phyloP scores from a whole-genome alignment of 2,888 invertebrate species.

The Malthinus flaveolus region DNA sequence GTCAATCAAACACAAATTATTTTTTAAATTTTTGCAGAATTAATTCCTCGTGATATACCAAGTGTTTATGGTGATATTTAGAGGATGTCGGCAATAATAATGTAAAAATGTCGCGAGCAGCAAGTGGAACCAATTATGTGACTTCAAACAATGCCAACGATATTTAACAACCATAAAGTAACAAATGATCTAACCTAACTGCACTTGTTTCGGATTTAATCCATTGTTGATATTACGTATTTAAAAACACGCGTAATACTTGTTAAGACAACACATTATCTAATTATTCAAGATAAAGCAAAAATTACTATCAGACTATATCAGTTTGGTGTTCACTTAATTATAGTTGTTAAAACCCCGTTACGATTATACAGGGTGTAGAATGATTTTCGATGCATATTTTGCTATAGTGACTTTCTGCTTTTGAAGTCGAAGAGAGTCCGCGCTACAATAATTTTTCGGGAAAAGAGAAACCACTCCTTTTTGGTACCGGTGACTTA shows the following conservation, averaged over 20 bases:
- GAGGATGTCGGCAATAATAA: slow-evolving; percentile 44
- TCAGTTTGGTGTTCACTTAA: too few relatives aligned
- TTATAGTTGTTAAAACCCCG: too few relatives aligned
- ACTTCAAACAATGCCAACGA: slow-evolving; percentile 25
- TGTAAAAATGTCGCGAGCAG: slow-evolving; percentile 44
- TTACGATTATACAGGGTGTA: too few relatives aligned
- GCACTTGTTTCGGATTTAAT: neutral
- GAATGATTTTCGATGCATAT: too few relatives aligned
- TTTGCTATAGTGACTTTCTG: too few relatives aligned
- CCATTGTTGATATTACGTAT: neutral
- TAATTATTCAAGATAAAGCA: too few relatives aligned
- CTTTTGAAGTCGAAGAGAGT: too few relatives aligned
- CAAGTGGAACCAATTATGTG: slow-evolving; percentile 46
- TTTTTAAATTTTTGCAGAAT: neutral
- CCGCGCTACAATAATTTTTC: too few relatives aligned
- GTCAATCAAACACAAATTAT: too few relatives aligned
- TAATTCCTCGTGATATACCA: slow-evolving; percentile 13
- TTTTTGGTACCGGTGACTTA: too few relatives aligned
- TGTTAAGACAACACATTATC: neutral
- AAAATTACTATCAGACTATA: too few relatives aligned
- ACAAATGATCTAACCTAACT: slow-evolving; percentile 12
- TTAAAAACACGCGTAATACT: slow-evolving; percentile 2
- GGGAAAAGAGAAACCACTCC: too few relatives aligned
- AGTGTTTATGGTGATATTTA: slow-evolving; percentile 15
- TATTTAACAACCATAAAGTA: slow-evolving; percentile 18